Evolutionary conservation across 1,140 invertebrate genomes (phyloP).

Genomic region (Lucilia sericata): DNA sequence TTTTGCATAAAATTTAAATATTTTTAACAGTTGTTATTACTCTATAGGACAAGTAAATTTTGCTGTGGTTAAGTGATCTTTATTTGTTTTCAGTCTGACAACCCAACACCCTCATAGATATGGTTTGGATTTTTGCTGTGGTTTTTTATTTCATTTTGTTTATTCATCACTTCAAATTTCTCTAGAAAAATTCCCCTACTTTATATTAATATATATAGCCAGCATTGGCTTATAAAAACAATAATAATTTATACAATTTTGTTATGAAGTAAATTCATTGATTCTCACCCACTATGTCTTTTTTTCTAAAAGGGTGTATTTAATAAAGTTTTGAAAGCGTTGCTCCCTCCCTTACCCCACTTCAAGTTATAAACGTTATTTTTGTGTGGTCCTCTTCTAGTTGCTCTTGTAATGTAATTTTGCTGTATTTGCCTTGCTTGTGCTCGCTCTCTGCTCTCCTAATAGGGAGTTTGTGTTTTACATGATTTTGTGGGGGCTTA

Average conservation of each 20-base stretch:
- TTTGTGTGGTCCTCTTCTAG: neutral
- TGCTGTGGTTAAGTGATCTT: neutral
- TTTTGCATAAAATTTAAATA: no score
- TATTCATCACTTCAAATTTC: slow-evolving; percentile 28
- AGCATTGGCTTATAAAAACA: no score
- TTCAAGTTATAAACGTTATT: no score
- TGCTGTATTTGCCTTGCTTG: neutral
- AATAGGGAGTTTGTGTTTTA: no score
- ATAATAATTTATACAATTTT: neutral
- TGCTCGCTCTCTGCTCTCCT: no score
- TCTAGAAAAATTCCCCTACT: slow-evolving; percentile 4
- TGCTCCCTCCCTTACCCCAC: neutral
- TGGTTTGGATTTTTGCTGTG: slow-evolving; percentile 23
- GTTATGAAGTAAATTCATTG: slow-evolving; percentile 10
- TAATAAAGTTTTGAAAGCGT: neutral
- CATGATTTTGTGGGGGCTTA: neutral
- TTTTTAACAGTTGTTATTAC: no score
- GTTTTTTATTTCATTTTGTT: neutral
- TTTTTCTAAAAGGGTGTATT: neutral
- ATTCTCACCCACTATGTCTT: slow-evolving; percentile 19
- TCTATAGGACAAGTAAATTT: no score
- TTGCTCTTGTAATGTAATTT: neutral
- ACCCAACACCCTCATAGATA: slow-evolving; percentile 31
- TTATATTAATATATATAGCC: neutral
- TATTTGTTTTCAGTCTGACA: neutral